These are phyloP conservation scores for Pantherophis vulpinus DNA, from an alignment of 2,797 vertebrate genomes.

Conservation along the genomic window DNA sequence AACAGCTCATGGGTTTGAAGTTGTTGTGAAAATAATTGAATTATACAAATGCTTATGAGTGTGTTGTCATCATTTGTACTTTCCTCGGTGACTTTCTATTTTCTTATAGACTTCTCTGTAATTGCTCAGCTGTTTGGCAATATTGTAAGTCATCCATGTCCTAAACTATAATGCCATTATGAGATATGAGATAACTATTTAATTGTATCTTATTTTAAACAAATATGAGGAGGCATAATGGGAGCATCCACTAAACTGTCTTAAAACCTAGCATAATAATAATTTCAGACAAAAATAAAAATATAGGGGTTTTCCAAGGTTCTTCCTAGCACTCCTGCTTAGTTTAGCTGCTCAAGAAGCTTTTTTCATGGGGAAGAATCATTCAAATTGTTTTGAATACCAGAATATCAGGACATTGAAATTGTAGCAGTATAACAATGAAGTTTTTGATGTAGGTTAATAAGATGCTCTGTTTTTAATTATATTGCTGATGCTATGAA, in stretches of 20 bases:
- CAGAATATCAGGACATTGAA: not conserved
- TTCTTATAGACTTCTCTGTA: not conserved
- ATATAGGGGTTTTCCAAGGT: not conserved
- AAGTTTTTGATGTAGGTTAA: not conserved
- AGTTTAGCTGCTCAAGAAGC: not conserved
- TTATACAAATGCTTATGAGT: not conserved
- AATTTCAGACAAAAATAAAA: not conserved
- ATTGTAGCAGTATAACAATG: not conserved
- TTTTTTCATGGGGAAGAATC: not conserved
- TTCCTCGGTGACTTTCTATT: not conserved
- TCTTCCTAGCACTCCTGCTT: not conserved
- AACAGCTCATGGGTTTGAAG: not conserved
- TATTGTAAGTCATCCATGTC: slow-evolving; percentile 7
- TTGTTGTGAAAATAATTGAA: not conserved
- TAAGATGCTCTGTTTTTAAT: not conserved
- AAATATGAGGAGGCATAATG: slow-evolving; percentile 8
- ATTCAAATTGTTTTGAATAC: not conserved
- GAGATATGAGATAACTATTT: not conserved
- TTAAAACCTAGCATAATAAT: slow-evolving; percentile 26
- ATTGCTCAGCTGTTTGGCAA: not conserved
- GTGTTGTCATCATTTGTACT: not conserved
- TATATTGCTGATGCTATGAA: slow-evolving; percentile 6
- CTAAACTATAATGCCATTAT: slow-evolving; percentile 7
- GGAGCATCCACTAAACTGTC: not conserved
- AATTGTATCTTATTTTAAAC: not conserved